A percentile compares a stretch with the other conserved stretches of the same genome.
phyloP scores from a whole-genome alignment of 1,140 invertebrate species.

The fruit fly (Drosophila melanogaster) region Release_6_plus_ISO1_MT NC_004354.4:11871001-11871500 shows the following conservation, averaged over 20 bases:
- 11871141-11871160: neutral
- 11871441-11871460: slow-evolving; percentile 32
- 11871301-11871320: too few relatives aligned
- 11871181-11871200: neutral
- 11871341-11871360: neutral
- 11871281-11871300: too few relatives aligned
- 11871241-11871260: neutral
- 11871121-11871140: slow-evolving; percentile 4
- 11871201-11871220: neutral
- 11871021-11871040: slow-evolving; percentile 31
- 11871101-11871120: slow-evolving; percentile 3
- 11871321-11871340: too few relatives aligned
- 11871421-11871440: slow-evolving; percentile 61
- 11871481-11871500: slow-evolving; percentile 27
- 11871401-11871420: slow-evolving; percentile 36
- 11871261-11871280: too few relatives aligned
- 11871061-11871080: slow-evolving; percentile 14
- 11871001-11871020: slow-evolving; percentile 36
- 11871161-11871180: neutral
- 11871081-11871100: slow-evolving; percentile 10
- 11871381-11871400: slow-evolving; percentile 49
- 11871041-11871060: neutral
- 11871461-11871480: slow-evolving; percentile 41
- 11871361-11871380: slow-evolving; percentile 13
- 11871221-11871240: neutral